Evolutionary conservation across 2,888 invertebrate genomes (phyloP), one percentile per base, ranked within the genome.

Genomic region (Axea sp.): DNA sequence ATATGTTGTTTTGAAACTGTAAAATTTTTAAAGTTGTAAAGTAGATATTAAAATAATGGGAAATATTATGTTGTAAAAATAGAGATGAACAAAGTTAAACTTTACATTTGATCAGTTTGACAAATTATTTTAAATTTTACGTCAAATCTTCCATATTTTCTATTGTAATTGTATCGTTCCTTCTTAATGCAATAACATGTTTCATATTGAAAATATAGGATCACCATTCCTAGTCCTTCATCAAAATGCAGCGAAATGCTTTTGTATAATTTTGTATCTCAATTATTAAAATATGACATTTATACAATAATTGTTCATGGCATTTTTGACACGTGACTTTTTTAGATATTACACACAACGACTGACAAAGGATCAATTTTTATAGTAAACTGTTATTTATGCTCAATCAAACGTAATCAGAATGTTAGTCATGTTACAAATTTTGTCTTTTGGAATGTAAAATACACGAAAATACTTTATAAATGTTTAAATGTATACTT

Each of bases 231-330:
- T 45, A 22, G 6, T 37, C 37, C 26, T 43, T 53, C 30, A 35
- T 11, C 12, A 22, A 19, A 35, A 28, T 17, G 8, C 19, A 30
- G 39, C 30, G 12, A 45, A 37, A 30, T n/a, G 15, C 24, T 55
- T 65, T 55, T 65, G 15, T 37, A 39, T 65, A 30, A 65, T 45
- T 65, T 55, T 55, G 26, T 55, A 65, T 55, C 30, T 55, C 24
- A 14, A 47, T 37, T 8, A 30, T 45, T 62, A 6, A 49, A 39
- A 12, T 12, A 31, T 39, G 24, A 67, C 45, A 30, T 57, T 67
- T 67, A 35, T 67, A 67, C 39, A 57, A 8, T 45, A 57, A 8
- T 45, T 51, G 17, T 49, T 31, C 30, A 41, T 12, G 22, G 9
- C 12, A 51, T 49, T 62, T 65, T 55, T 55, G 28, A 65, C 22